Base-by-base conservation (phyloP, 2,113 vertebrate species). In the Mastomys natalensis region DNA sequence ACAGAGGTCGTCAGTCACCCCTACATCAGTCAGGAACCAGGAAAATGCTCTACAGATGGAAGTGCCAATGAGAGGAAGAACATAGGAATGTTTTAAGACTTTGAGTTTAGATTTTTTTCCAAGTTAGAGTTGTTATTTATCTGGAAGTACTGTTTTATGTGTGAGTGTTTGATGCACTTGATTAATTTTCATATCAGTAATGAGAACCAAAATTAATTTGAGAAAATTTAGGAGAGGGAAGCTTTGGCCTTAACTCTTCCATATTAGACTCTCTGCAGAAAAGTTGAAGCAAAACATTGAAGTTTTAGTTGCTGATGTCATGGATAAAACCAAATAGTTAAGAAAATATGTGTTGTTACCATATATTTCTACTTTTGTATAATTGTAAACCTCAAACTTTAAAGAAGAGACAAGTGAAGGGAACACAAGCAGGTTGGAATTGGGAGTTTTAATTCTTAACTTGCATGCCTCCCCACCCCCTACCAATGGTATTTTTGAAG, bases 121-220 rank as follows among this genome's bases (percentile, higher is more conserved):
- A 53, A 26, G 26, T 89, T 73, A 77, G 58, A 62, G 45, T 85
- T 62, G 76, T 60, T 88, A 80, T 78, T 80, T 93, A 45, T 82
- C 73, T 95, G 43, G 24, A 94, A 73, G 21, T 74, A 74, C 12
- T 72, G 43, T 66, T 53, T 87, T 77, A 31, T 89, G 16, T 89
- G 66, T 62, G 11, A 74, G 31, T 95, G 66, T 55, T 85, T 96
- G 48, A 43, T 31, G 9, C 43, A 60, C 7, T 60, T 88, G 66
- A 55, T 88, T 60, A 48, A 9, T 43, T 93, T 93, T 80, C 17
- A 21, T 91, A 84, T 7, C 68, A 82, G 24, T 87, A 60, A 53
- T 58, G 21, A 91, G 24, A 74, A 74, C 70, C 53, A 74, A 29
- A 95, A 86, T 95, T 91, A 68, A 76, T 92, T 76, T 78, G 88